A percentile compares a stretch with the other conserved stretches of the same genome.
Evolutionary conservation across 92 coral and sea anemone genomes (phyloP).

Genomic region (Hydrozoanthus gracilis): DNA sequence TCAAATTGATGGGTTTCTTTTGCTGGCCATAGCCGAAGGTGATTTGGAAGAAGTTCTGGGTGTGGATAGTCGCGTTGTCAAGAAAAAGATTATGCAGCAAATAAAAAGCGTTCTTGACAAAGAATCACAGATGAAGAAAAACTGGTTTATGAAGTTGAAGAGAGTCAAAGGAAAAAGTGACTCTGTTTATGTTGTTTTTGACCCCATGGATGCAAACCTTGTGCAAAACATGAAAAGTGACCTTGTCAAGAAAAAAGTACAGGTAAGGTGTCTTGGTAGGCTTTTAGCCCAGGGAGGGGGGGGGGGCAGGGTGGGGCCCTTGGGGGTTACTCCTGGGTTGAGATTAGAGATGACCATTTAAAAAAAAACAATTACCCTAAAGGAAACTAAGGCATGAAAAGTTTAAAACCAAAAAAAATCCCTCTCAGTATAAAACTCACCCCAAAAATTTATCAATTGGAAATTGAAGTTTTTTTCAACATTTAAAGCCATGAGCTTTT

Average conservation of each 20-base stretch:
- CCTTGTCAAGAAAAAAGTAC: constrained; percentile 65
- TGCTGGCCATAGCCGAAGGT: constrained; percentile 70
- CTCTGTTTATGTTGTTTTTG: constrained; percentile 82
- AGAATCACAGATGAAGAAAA: constrained; percentile 64
- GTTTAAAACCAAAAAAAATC: no score
- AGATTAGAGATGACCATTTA: no score
- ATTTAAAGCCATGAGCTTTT: no score
- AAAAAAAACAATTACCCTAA: no score
- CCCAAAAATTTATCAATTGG: no score
- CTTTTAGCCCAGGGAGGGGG: not conserved
- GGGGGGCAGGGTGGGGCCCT: not conserved
- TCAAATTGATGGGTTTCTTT: constrained; percentile 87
- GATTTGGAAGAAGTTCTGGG: constrained; percentile 77
- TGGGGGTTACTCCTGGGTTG: not conserved
- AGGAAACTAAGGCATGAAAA: no score
- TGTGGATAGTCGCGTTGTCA: constrained; percentile 87
- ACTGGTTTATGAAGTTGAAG: constrained; percentile 78
- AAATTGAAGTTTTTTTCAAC: no score
- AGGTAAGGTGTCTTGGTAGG: constrained; percentile 60
- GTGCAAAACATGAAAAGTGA: constrained; percentile 70
- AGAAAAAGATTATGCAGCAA: constrained; percentile 77
- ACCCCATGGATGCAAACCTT: constrained; percentile 79
- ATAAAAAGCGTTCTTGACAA: constrained; percentile 73
- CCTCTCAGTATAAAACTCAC: no score
- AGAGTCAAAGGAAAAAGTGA: constrained; percentile 74